Evolutionary conservation across 1,140 invertebrate genomes (phyloP), one percentile per base, ranked within the genome.

Genomic region (Danaus plexippus): DNA sequence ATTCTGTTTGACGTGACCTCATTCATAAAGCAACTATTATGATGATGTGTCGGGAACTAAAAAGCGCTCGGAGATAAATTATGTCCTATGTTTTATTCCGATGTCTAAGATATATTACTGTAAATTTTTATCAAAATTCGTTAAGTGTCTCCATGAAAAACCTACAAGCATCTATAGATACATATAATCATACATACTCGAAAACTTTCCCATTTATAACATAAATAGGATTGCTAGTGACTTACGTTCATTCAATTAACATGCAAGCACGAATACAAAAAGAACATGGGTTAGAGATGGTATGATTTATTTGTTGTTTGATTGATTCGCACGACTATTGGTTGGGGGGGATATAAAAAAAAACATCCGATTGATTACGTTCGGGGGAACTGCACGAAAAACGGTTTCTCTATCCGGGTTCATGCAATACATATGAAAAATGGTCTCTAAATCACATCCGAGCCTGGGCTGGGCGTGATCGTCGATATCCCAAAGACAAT

Each of bases 381-480:
- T 47, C 47, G 32, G 50, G 11, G 44, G 54, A 40, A 59, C 43
- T 60, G 43, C 50, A 51, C 53, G 46, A 46, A 53, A 64, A 60
- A 55, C 53, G 56, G 58, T 60, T 64, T 54, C 50, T 43, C 44
- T 43, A 60, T 60, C 58, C 57, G 43, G 43, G 47, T 49, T 59
- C 55, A 64, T 73, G 71, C 67, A 69, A 66, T 72, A 71, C 71
- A 65, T 60, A 73, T 74, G 71, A 71, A 69, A 77, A 69, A 74
- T 71, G 60, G 64, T 58, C 60, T 47, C 55, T 62, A 62, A 62
- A 62, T 62, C 60, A 62, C 55, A 52, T 40, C 46, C 65, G 47
- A 47, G 44, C 47, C 44, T 50, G 60, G 22, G 22, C 22, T 32
- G 22, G 7, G 22, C 22, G 60, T 50, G 60, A 47, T 62, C 49